These are phyloP conservation scores for Acanthopagrus latus DNA, from an alignment of 2,797 vertebrate species.

Conservation along the genomic window DNA sequence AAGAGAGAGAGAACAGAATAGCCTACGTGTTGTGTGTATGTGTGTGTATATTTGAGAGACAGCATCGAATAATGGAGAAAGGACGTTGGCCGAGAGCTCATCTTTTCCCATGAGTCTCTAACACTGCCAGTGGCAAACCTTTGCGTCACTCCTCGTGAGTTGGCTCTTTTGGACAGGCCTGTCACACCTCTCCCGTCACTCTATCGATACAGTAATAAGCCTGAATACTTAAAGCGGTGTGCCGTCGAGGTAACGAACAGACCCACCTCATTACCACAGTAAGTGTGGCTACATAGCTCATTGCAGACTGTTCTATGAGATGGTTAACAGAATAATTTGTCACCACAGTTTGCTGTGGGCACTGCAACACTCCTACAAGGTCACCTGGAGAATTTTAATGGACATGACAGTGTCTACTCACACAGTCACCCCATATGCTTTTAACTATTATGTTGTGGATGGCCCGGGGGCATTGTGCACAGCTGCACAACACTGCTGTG, in stretches of 20 bases:
- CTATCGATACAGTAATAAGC: conserved; percentile 36
- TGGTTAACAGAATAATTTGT: conserved; percentile 49
- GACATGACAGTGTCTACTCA: conserved; percentile 29
- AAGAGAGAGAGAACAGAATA: conserved; percentile 3
- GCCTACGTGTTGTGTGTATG: conserved; percentile 12
- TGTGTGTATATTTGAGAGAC: conserved; percentile 35
- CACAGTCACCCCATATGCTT: conserved; percentile 35
- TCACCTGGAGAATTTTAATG: conserved; percentile 51
- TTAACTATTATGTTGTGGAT: conserved; percentile 34
- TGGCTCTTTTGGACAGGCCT: conserved; percentile 20
- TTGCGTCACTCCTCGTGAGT: conserved; percentile 32
- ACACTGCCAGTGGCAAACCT: conserved; percentile 32
- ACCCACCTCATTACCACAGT: conserved; percentile 57
- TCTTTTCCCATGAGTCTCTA: conserved; percentile 55
- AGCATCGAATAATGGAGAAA: conserved; percentile 37
- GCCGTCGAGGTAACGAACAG: conserved; percentile 35
- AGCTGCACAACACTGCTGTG: conserved; percentile 31
- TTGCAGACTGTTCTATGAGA: conserved; percentile 44
- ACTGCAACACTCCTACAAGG: conserved; percentile 41
- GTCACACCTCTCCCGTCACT: conserved; percentile 32
- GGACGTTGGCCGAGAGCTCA: conserved; percentile 56
- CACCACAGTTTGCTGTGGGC: conserved; percentile 12
- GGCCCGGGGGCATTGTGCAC: conserved; percentile 18
- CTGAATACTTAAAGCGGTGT: conserved; percentile 39
- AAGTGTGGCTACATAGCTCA: conserved; percentile 49